Conservation (phyloP, 92 coral and sea anemone species). For the Paragorgia papillata region DNA sequence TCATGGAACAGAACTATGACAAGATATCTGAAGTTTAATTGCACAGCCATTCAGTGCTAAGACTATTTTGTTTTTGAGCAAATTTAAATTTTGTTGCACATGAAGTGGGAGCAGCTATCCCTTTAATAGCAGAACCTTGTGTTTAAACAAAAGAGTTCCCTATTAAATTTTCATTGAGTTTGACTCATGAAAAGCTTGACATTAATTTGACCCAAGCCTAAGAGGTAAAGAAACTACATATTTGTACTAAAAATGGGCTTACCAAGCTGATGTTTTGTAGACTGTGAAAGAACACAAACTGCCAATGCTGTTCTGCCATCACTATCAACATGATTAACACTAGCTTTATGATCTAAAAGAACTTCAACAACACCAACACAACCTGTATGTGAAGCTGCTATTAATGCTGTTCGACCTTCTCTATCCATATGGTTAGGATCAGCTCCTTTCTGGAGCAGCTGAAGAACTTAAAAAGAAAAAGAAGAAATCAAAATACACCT, state of each 20-base stretch:
- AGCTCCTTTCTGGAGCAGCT: constrained; percentile 88
- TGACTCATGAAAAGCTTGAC: too few species aligned
- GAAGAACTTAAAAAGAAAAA: constrained; percentile 54
- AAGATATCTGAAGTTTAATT: too few species aligned
- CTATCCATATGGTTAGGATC: constrained; percentile 85
- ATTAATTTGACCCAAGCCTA: too few species aligned
- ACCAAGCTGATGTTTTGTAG: constrained; percentile 67
- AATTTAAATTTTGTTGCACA: too few species aligned
- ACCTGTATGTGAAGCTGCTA: constrained; percentile 98
- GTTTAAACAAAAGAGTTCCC: too few species aligned
- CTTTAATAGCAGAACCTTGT: too few species aligned
- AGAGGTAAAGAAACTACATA: background rate
- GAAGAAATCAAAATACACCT: background rate
- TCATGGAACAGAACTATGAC: too few species aligned
- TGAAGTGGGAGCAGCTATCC: too few species aligned
- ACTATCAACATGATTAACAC: constrained; percentile 89
- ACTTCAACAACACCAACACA: constrained; percentile 80
- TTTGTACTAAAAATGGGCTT: background rate
- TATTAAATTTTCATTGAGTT: too few species aligned
- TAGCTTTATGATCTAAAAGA: constrained; percentile 81
- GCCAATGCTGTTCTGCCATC: constrained; percentile 97
- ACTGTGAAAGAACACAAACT: constrained; percentile 83
- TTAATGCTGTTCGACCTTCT: constrained; percentile 95
- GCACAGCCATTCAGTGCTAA: too few species aligned
- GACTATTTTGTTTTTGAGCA: too few species aligned